Percentiles rank a stretch among this genome's conserved stretches.
phyloP scores from a whole-genome alignment of 1,140 invertebrate species.

The Melitaea cinxia region DNA sequence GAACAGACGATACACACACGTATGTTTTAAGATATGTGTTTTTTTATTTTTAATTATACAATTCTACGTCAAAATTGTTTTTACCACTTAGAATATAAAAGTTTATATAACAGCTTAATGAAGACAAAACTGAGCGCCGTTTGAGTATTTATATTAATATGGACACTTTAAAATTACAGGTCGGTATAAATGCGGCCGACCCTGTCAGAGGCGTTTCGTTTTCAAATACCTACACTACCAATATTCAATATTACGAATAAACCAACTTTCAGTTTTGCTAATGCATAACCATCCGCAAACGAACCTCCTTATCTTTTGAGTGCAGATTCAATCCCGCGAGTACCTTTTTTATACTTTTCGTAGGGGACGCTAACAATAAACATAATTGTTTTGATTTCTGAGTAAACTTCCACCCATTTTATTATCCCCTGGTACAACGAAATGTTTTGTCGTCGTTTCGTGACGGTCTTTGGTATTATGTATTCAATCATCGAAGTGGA shows the following conservation, averaged over 20 bases:
- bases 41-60: too few relatives aligned
- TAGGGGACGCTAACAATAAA: conserved; percentile 17
- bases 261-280: conserved; percentile 21
- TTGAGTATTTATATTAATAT: too few relatives aligned
- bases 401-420: conserved; percentile 12
- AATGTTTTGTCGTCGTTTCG: conserved; percentile 15
- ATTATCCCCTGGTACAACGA: conserved; percentile 6
- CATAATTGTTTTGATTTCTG: conserved; percentile 20
- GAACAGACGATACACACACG: too few relatives aligned
- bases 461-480: not conserved
- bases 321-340: conserved; percentile 8
- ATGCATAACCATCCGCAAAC: conserved; percentile 21
- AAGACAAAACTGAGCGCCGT: too few relatives aligned
- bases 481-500: conserved; percentile 8
- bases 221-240: conserved; percentile 6
- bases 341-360: conserved; percentile 15
- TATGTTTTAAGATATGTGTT: too few relatives aligned
- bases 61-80: too few relatives aligned
- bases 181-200: not conserved
- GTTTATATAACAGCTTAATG: too few relatives aligned
- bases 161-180: too few relatives aligned
- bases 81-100: too few relatives aligned
- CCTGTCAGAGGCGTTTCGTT: not conserved
- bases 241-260: conserved; percentile 8
- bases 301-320: conserved; percentile 23